Conservation (phyloP, 2,888 invertebrate genomes). For the Andrena trimmerana region DNA sequence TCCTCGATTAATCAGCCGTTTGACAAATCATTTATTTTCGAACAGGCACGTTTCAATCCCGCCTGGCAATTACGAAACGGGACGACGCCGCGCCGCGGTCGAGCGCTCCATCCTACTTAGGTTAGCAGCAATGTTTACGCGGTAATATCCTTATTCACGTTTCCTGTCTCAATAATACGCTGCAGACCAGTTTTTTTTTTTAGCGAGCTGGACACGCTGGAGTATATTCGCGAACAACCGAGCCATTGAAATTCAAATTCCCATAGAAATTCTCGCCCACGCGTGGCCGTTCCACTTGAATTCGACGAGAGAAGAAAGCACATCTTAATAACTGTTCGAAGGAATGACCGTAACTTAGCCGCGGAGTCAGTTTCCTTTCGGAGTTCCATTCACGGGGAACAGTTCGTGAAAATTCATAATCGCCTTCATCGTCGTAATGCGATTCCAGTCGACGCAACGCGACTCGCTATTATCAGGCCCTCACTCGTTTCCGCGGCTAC, state of each 20-base stretch:
- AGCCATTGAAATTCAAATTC: conserved; percentile 19
- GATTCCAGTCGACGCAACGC: conserved; percentile 16
- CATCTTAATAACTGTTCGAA: conserved; percentile 13
- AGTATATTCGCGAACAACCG: background rate
- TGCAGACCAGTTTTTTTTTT: background rate
- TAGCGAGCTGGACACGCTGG: background rate
- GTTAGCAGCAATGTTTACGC: background rate
- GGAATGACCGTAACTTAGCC: conserved; percentile 41
- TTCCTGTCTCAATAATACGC: conserved; percentile 2
- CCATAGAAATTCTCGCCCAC: background rate
- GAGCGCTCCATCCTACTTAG: background rate
- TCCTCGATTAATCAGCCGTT: conserved; percentile 51
- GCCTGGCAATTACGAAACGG: conserved; percentile 11
- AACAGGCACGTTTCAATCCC: conserved; percentile 20
- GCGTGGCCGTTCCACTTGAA: too few species aligned
- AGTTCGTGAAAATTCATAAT: conserved; percentile 36
- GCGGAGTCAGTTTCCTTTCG: conserved; percentile 18
- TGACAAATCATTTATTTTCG: conserved; percentile 54
- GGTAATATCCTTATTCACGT: background rate
- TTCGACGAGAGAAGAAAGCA: background rate
- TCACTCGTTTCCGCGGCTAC: conserved; percentile 35
- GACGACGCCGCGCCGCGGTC: background rate
- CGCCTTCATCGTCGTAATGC: conserved; percentile 32
- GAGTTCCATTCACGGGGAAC: background rate
- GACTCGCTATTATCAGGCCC: conserved; percentile 43